Base-by-base conservation (phyloP, 2,888 invertebrate genomes). In the Apamea sordens region DNA sequence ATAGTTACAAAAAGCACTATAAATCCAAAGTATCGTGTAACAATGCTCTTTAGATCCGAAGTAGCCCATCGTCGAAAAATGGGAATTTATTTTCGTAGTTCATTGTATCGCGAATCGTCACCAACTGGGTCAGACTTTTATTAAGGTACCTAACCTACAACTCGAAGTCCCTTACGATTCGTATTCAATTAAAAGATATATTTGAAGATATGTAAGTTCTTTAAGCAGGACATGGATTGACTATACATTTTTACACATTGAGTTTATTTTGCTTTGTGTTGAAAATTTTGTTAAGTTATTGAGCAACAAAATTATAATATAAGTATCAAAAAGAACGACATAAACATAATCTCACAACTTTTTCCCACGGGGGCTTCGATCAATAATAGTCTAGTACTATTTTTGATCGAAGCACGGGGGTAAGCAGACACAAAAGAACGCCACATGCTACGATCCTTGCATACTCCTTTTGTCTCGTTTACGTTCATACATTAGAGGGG, bases 11-110 rank as follows among this genome's bases (percentile, higher is more conserved):
- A 73, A 68, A 56, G 7, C 28, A 79, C 79, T 69, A 80, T 56
- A 73, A 80, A 81, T 71, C 47, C n/a, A 68, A 67, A 61, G 50
- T 2, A 61, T 65, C 70, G 24, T 47, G 41, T 69, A 64, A 50
- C 41, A 56, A 15, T 56, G 36, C 41, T 74, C 15, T 61, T 68
- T 32, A 59, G n/a, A 59, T 75, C 63, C 32, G 21, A 75, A 75
- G 75, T 70, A 69, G 69, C 36, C 24, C 41, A 41, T n/a, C 15
- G 21, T 59, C 56, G 32, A 2, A 4, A 75, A 80, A 80, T 70
- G 32, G 50, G 41, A 80, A 80, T 80, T 70, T 59, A 80, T 75
- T 69, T 59, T 80, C 69, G 65, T 80, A 80, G 56, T 80, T 74
- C 69, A 69, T 69, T 75, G 59, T 70, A 75, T 59, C 36, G 24